These are phyloP conservation scores for Labeo rohita DNA, from an alignment of 2,113 vertebrate genomes.

Conservation along the genomic window DNA sequence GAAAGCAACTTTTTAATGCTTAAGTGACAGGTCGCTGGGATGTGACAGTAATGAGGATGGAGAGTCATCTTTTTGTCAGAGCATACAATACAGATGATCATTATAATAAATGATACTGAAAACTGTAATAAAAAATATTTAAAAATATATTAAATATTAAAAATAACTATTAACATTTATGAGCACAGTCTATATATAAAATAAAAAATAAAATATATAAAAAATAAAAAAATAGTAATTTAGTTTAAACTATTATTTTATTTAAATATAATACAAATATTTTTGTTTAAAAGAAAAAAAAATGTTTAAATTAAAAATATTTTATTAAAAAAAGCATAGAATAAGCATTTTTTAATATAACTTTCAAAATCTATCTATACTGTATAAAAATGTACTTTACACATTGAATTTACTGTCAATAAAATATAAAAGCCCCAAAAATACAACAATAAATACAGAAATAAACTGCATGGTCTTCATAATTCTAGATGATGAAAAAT, in stretches of 20 bases:
- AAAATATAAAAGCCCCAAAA: too few species aligned
- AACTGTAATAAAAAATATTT: neutral
- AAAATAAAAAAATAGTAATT: too few species aligned
- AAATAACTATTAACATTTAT: too few species aligned
- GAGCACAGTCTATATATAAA: too few species aligned
- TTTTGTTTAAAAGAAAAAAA: neutral
- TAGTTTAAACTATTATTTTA: too few species aligned
- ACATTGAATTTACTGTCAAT: too few species aligned
- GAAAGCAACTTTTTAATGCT: neutral
- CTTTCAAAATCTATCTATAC: neutral
- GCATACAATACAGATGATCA: conserved; percentile 5
- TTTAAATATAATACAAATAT: neutral
- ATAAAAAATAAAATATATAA: too few species aligned
- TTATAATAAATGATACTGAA: neutral
- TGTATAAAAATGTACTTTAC: neutral
- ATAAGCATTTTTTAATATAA: too few species aligned
- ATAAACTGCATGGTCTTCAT: neutral
- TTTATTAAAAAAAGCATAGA: too few species aligned
- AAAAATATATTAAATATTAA: too few species aligned
- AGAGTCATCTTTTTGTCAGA: conserved; percentile 41
- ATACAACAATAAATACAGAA: neutral
- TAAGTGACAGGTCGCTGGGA: conserved; percentile 40
- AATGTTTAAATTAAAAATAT: too few species aligned
- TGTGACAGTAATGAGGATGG: conserved; percentile 47
- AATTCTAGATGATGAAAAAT: conserved; percentile 19